Conservation (phyloP, 2,888 invertebrate species). For the Ophion ellenae region DNA sequence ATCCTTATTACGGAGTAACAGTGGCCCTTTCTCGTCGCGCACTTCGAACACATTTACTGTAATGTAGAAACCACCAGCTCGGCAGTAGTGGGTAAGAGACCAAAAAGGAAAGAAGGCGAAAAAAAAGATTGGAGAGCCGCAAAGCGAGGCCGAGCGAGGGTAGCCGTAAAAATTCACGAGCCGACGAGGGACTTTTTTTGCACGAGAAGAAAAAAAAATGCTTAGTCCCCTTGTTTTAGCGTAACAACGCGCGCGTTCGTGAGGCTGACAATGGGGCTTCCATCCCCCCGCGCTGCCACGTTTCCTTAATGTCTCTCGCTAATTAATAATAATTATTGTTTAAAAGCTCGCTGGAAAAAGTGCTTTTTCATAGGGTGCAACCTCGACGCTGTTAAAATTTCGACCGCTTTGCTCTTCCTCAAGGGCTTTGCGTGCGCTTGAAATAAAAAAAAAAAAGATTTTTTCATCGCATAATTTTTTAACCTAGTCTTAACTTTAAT, state of each 20-base stretch:
- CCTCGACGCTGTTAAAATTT: too few relatives aligned
- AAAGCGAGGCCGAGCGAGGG: conserved; percentile 42
- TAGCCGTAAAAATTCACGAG: conserved; percentile 71
- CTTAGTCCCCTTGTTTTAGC: conserved; percentile 43
- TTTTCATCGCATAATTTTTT: too few relatives aligned
- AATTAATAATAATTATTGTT: conserved; percentile 75
- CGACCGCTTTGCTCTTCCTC: too few relatives aligned
- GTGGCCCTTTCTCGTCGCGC: conserved; percentile 5
- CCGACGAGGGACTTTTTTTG: conserved; percentile 64
- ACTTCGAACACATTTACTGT: conserved; percentile 2
- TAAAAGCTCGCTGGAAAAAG: background rate
- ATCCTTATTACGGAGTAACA: conserved; percentile 30
- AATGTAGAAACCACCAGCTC: conserved; percentile 11
- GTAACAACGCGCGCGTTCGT: conserved; percentile 73
- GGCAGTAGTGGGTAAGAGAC: background rate
- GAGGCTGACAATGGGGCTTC: conserved; percentile 76
- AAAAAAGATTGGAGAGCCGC: conserved; percentile 27
- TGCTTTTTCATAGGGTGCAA: too few relatives aligned
- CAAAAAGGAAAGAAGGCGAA: background rate
- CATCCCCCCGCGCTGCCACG: conserved; percentile 43
- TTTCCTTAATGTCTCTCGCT: conserved; percentile 77
- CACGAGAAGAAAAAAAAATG: conserved; percentile 50
- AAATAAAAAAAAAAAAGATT: too few relatives aligned
- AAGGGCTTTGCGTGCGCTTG: too few relatives aligned
- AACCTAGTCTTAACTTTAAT: too few relatives aligned